Evolutionary conservation across 2,113 vertebrate species (phyloP).

Genomic region (Pipra filicauda): DNA sequence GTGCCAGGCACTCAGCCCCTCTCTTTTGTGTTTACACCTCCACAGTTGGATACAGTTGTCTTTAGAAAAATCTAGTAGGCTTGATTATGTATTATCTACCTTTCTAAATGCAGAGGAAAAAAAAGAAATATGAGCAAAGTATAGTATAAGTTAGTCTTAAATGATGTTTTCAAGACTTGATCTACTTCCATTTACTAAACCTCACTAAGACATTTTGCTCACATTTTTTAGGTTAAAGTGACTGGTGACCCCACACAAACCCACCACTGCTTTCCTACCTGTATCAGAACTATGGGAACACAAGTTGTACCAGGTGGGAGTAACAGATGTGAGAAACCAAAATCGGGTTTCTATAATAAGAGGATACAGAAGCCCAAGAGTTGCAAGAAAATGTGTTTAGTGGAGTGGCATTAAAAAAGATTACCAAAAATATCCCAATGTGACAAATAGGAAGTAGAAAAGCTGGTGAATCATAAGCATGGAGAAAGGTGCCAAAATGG

Average conservation of each 20-base stretch:
- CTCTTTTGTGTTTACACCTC: slow-evolving; percentile 35
- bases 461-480: slow-evolving; percentile 15
- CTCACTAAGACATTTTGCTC: neutral
- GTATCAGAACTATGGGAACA: neutral
- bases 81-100: neutral
- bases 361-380: neutral
- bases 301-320: neutral
- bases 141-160: neutral
- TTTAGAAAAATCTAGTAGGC: neutral
- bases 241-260: neutral
- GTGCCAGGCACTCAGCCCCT: neutral
- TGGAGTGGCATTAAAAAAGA: slow-evolving; percentile 1
- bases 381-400: slow-evolving; percentile 1
- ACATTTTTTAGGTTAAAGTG: neutral
- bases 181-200: neutral
- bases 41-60: neutral
- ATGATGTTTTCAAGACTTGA: neutral
- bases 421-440: slow-evolving; percentile 18
- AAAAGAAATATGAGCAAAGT: neutral
- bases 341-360: slow-evolving; percentile 12
- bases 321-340: neutral
- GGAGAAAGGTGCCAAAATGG: neutral
- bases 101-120: neutral
- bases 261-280: neutral
- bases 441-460: slow-evolving; percentile 15